Evolutionary conservation across 2,113 vertebrate genomes (phyloP).

Genomic region (Tautogolabrus adspersus): DNA sequence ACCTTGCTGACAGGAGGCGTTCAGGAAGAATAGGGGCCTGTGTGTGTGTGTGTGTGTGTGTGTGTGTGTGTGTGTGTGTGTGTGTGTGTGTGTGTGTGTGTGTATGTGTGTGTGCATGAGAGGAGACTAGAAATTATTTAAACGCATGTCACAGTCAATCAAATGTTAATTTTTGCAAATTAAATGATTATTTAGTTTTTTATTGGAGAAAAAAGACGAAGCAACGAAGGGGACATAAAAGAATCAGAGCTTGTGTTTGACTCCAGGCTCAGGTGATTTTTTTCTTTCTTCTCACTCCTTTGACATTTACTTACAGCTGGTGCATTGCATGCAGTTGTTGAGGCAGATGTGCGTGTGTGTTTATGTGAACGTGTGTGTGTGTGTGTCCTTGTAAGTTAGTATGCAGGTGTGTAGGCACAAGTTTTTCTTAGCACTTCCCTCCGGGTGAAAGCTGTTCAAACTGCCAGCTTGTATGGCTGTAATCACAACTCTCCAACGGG

Average conservation of each 20-base stretch:
- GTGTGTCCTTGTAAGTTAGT: constrained; percentile 6
- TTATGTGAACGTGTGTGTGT: constrained; percentile 17
- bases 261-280: constrained; percentile 47
- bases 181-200: background rate
- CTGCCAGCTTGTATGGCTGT: constrained; percentile 51
- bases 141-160: background rate
- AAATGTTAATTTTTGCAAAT: constrained; percentile 1
- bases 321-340: constrained; percentile 37
- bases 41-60: constrained; percentile 17
- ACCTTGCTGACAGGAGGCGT: constrained; percentile 64
- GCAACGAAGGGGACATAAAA: background rate
- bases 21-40: constrained; percentile 5
- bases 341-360: constrained; percentile 17
- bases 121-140: background rate
- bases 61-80: constrained; percentile 1
- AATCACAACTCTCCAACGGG: constrained; percentile 31
- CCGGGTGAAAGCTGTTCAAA: constrained; percentile 43
- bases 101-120: constrained; percentile 1
- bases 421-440: constrained; percentile 28
- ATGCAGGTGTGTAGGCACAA: constrained; percentile 33
- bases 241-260: background rate
- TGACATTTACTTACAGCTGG: constrained; percentile 59
- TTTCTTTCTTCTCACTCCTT: constrained; percentile 30
- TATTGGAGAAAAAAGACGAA: background rate
- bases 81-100: constrained; percentile 14